Evolutionary conservation across 2,797 vertebrate genomes (phyloP), one percentile per base, ranked within the genome.

Genomic region (Sibirionetta formosa): DNA sequence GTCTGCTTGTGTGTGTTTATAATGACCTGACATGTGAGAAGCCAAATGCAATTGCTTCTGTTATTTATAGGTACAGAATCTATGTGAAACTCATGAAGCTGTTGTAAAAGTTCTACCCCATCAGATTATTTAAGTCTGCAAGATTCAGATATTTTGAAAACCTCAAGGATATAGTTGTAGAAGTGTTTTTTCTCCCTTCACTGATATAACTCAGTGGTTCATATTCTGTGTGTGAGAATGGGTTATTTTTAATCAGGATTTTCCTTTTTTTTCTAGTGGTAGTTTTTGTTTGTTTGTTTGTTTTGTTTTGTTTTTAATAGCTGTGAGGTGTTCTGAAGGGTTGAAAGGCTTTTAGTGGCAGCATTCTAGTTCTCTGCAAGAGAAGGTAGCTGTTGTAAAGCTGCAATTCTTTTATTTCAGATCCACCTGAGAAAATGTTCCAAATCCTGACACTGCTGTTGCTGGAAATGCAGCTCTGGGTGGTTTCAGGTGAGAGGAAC

Each of bases 381-480:
- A 75, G 40, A 66, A 91, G 29, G 19, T 7, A 64, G 14, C 3
- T 84, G 13, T 56, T 42, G 13, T 77, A 68, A 64, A 51, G 36
- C 75, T 57, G 48, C 48, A 78, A 78, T 48, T 23, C 44, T 79
- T 94, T 36, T 91, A 8, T 96, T 98, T 96, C 95, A 98, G 97
- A 92, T 88, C 51, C 24, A 35, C 24, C 46, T 54, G 76, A 86
- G 61, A 96, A 93, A 91, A 98, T 98, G 98, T 82, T 93, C 61
- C 54, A 86, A 58, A 68, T 95, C 19, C 64, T 96, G n/a, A 72
- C 72, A 40, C 18, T 84, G 38, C 35, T 97, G 53, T 82, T 91
- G 31, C 72, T 98, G 82, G 87, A 88, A 85, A 69, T 16, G 7
- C 89, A 95, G 33, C 57, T 98, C 63, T 90, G 5, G 16, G 24